These are phyloP conservation scores for Lepidurus apus DNA, from an alignment of 1,140 invertebrate species.

Conservation along the genomic window DNA sequence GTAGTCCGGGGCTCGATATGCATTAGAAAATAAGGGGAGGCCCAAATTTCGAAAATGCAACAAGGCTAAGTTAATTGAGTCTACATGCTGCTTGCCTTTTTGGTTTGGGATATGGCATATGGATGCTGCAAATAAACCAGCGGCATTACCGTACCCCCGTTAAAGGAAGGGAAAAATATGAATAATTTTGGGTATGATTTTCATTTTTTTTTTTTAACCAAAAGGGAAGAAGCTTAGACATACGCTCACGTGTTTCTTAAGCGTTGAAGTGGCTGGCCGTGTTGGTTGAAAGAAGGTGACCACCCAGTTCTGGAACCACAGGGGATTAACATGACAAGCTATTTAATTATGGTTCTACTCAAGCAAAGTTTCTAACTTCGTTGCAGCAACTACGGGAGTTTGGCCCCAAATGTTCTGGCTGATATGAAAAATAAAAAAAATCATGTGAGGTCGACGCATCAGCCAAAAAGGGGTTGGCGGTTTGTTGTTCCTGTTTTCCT, in stretches of 20 bases:
- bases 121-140: slow-evolving; percentile 6
- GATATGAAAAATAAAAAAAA: background rate
- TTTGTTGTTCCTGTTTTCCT: background rate
- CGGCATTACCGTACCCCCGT: background rate
- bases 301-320: slow-evolving; percentile 13
- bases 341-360: slow-evolving; percentile 22
- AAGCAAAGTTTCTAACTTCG: background rate
- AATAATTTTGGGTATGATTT: background rate
- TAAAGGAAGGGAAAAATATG: background rate
- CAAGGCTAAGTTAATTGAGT: slow-evolving; percentile 19
- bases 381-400: background rate
- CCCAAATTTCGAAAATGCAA: background rate
- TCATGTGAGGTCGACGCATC: slow-evolving; percentile 13
- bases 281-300: slow-evolving; percentile 10
- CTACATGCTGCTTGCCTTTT: slow-evolving; percentile 6
- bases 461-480: background rate
- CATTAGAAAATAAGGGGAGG: background rate
- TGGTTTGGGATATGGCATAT: background rate
- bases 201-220: background rate
- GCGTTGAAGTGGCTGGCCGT: slow-evolving; percentile 17
- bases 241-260: background rate
- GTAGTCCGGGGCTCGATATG: background rate
- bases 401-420: background rate
- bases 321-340: slow-evolving; percentile 21
- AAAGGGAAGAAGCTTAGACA: background rate